phyloP scores from a whole-genome alignment of 1,140 invertebrate genomes.

The Hesperophylax magnus region DNA sequence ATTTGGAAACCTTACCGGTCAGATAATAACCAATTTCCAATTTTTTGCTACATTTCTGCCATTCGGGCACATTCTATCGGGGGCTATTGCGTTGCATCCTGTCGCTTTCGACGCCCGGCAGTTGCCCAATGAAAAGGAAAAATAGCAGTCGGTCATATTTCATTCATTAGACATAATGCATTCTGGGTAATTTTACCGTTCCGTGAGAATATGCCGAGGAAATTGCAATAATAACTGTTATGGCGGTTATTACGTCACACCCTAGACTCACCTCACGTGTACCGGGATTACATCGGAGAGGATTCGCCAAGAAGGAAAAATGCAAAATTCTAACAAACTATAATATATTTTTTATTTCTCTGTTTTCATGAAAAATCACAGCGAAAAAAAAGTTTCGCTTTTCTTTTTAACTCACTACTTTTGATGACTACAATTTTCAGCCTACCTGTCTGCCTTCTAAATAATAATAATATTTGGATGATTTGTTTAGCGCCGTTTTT shows the following conservation, averaged over 20 bases:
- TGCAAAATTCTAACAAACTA: no score
- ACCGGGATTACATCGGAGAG: background rate
- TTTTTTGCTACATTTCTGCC: slow-evolving; percentile 45
- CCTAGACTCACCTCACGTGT: background rate
- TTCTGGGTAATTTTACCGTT: slow-evolving; percentile 28
- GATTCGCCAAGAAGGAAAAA: background rate
- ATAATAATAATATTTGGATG: no score
- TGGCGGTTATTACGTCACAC: background rate
- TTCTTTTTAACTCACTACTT: no score
- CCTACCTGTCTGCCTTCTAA: no score
- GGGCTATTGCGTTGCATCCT: slow-evolving; percentile 35
- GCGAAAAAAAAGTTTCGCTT: no score
- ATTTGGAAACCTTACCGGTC: slow-evolving; percentile 49
- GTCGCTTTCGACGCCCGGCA: slow-evolving; percentile 5
- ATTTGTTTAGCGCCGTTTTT: no score
- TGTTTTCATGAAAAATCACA: no score
- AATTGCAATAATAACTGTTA: background rate
- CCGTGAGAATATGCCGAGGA: slow-evolving; percentile 36
- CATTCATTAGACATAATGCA: slow-evolving; percentile 36
- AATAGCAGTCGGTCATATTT: slow-evolving; percentile 17
- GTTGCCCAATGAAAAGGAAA: slow-evolving; percentile 14
- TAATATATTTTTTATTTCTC: no score
- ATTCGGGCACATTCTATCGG: slow-evolving; percentile 23
- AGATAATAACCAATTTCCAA: slow-evolving; percentile 44
- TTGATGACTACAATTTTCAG: no score